Evolutionary conservation across 2,797 vertebrate genomes (phyloP).

Genomic region (Diglossa cyanea): DNA sequence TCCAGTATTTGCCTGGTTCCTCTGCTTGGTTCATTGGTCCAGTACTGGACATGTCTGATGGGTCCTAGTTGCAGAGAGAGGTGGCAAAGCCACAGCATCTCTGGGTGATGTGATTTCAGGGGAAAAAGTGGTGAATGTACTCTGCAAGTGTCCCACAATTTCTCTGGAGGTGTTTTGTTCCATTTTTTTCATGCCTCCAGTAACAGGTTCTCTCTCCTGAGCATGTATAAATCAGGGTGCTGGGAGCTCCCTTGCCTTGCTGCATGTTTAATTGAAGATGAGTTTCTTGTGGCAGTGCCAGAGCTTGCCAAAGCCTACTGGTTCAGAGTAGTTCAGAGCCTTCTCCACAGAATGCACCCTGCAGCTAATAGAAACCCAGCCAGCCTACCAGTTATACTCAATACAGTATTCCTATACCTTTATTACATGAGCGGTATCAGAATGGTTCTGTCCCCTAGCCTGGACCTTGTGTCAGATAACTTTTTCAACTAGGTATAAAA

Average conservation of each 20-base stretch:
- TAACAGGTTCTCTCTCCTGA: background rate
- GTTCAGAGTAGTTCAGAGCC: background rate
- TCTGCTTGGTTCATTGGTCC: accelerated
- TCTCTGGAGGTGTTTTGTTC: background rate
- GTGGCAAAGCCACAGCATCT: background rate
- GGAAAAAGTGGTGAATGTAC: background rate
- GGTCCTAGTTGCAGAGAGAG: background rate
- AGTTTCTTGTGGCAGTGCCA: background rate
- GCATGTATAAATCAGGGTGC: background rate
- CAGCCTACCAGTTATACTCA: background rate
- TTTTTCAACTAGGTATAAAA: background rate
- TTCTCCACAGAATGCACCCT: background rate
- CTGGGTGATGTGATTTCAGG: accelerated
- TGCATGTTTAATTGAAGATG: background rate
- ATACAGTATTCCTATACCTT: background rate
- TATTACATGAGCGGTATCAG: background rate
- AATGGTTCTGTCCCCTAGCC: background rate
- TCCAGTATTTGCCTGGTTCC: background rate
- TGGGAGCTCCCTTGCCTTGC: background rate
- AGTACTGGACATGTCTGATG: background rate
- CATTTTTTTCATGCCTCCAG: background rate
- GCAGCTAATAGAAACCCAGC: background rate
- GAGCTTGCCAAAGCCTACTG: background rate
- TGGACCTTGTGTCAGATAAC: background rate
- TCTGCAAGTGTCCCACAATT: accelerated